These are phyloP conservation scores for Clarias fuscus DNA, from an alignment of 2,797 vertebrate genomes.

Conservation along the genomic window DNA sequence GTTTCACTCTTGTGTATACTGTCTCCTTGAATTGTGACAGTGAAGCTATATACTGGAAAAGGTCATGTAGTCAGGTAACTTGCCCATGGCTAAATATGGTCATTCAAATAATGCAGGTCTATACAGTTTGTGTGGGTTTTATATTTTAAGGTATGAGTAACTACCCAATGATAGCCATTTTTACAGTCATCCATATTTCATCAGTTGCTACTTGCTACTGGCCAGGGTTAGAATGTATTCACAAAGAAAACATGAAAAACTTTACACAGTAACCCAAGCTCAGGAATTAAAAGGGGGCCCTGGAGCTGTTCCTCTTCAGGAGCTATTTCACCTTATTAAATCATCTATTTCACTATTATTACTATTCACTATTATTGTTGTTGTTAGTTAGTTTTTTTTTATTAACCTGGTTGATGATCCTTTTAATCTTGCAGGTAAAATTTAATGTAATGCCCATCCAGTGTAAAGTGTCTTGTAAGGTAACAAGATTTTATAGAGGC, in stretches of 20 bases:
- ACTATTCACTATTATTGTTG: background rate
- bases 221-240: background rate
- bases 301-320: background rate
- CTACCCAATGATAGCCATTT: background rate
- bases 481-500: background rate
- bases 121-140: background rate
- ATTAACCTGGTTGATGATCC: background rate
- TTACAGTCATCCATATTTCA: background rate
- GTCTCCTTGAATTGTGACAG: background rate
- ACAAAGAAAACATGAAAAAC: background rate
- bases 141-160: background rate
- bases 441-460: background rate
- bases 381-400: too few relatives aligned
- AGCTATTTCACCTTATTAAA: background rate
- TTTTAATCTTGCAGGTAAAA: background rate
- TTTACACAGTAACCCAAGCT: background rate
- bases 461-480: background rate
- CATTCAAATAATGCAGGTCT: background rate
- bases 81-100: background rate
- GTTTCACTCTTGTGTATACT: background rate
- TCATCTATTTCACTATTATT: background rate
- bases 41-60: background rate
- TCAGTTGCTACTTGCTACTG: background rate
- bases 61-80: slow-evolving; percentile 7
- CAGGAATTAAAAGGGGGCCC: background rate